phyloP scores from a whole-genome alignment of 2,113 vertebrate species.

The Phylloscopus whistleri region DNA sequence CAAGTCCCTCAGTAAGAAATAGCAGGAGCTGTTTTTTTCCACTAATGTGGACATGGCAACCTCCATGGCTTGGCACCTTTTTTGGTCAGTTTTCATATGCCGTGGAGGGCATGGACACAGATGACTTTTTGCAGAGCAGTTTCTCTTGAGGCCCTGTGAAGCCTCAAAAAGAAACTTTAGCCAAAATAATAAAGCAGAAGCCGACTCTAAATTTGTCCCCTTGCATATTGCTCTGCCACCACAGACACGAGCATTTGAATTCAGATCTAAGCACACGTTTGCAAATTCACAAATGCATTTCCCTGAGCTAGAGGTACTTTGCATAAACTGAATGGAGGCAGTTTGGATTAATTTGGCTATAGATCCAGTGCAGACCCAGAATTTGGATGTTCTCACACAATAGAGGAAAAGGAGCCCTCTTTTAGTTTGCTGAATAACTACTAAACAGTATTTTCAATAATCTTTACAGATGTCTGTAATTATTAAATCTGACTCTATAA shows the following conservation, averaged over 20 bases:
- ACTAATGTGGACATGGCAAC: background rate
- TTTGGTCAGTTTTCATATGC: background rate
- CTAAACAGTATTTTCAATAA: background rate
- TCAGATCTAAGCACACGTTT: background rate
- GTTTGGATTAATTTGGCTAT: background rate
- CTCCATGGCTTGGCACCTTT: background rate
- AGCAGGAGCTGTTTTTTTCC: background rate
- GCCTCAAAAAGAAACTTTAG: background rate
- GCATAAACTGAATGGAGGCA: slow-evolving; percentile 3
- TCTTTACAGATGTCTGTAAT: background rate
- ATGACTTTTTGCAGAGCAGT: background rate
- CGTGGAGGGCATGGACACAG: background rate
- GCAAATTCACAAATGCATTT: background rate
- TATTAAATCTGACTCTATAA: background rate
- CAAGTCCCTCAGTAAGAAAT: background rate
- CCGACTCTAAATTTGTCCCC: background rate
- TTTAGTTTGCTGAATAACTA: background rate
- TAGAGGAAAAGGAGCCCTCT: background rate
- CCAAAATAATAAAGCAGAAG: background rate
- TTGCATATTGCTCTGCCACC: background rate
- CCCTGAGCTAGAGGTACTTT: slow-evolving; percentile 7
- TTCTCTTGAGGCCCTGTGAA: background rate
- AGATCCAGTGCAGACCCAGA: background rate
- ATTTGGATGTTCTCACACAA: background rate
- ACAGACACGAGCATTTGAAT: background rate